Conservation (phyloP, 37 sponge, comb jelly and placozoan genomes). For the Diacarnus erythraeanus region DNA sequence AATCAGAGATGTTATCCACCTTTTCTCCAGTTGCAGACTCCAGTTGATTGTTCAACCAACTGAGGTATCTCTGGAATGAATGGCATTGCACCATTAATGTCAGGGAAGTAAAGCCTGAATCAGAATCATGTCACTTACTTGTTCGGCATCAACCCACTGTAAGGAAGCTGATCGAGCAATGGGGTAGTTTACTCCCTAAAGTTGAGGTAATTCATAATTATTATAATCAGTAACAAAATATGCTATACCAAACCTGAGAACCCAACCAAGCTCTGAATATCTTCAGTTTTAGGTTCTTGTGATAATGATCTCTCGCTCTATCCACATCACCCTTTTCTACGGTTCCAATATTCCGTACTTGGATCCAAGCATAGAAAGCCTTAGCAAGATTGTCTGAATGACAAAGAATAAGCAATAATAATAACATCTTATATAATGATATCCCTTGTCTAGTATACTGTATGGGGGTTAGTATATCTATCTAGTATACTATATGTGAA, state of each 20-base stretch:
- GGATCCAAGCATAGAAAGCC: slow-evolving; percentile 63
- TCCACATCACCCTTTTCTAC: slow-evolving; percentile 31
- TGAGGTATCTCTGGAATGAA: slow-evolving; percentile 39
- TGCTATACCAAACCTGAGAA: background rate
- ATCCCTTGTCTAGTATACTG: no score
- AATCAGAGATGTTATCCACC: slow-evolving; percentile 42
- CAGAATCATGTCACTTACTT: slow-evolving; percentile 5
- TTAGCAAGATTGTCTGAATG: slow-evolving; percentile 33
- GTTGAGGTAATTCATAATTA: no score
- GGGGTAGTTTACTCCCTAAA: slow-evolving; percentile 23
- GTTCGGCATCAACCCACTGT: slow-evolving; percentile 23
- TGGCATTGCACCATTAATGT: background rate
- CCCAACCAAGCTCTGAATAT: slow-evolving; percentile 25
- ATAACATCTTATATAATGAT: no score
- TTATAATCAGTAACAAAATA: background rate
- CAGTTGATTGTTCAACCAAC: slow-evolving; percentile 72
- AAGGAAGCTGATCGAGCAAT: slow-evolving; percentile 32
- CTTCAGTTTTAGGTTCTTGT: slow-evolving; percentile 18
- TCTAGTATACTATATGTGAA: no score
- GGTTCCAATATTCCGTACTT: slow-evolving; percentile 40
- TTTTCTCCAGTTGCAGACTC: background rate
- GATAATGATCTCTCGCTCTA: slow-evolving; percentile 9
- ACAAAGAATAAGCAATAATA: background rate
- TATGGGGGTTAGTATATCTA: no score
- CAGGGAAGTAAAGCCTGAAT: background rate